Conservation (phyloP, 2,113 vertebrate species). For the Triplophysa rosa region DNA sequence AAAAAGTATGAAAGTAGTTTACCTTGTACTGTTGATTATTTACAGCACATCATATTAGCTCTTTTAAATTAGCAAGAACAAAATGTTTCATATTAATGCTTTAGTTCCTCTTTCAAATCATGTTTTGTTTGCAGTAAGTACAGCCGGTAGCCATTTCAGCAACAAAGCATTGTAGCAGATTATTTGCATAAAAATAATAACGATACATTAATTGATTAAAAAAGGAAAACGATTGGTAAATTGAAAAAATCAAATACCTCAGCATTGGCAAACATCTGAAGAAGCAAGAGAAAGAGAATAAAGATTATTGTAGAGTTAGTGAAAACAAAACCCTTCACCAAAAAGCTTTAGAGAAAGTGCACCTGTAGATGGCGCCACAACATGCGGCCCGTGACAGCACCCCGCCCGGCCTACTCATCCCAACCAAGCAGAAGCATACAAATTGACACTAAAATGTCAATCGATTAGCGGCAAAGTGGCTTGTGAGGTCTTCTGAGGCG, state of each 20-base stretch:
- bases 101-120: not conserved
- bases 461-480: not conserved
- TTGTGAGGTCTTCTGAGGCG: slow-evolving; percentile 20
- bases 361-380: slow-evolving; percentile 50
- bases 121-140: slow-evolving; percentile 47
- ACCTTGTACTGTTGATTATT: not conserved
- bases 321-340: slow-evolving; percentile 70
- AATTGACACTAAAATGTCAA: not conserved
- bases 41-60: not conserved
- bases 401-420: slow-evolving; percentile 28
- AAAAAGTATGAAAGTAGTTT: not conserved
- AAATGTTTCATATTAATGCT: not conserved
- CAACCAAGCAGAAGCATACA: slow-evolving; percentile 30
- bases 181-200: slow-evolving; percentile 53
- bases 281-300: slow-evolving; percentile 67
- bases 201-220: slow-evolving; percentile 52
- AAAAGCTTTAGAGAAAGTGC: slow-evolving; percentile 44
- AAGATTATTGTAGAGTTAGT: slow-evolving; percentile 75
- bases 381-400: slow-evolving; percentile 66
- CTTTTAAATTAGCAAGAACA: not conserved
- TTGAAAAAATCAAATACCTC: slow-evolving; percentile 77
- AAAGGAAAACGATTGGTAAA: slow-evolving; percentile 54
- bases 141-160: slow-evolving; percentile 65
- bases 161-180: slow-evolving; percentile 63
- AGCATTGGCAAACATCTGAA: slow-evolving; percentile 84